Base-by-base conservation (phyloP, 2,888 invertebrate genomes). In the Argyresthia albistria region DNA sequence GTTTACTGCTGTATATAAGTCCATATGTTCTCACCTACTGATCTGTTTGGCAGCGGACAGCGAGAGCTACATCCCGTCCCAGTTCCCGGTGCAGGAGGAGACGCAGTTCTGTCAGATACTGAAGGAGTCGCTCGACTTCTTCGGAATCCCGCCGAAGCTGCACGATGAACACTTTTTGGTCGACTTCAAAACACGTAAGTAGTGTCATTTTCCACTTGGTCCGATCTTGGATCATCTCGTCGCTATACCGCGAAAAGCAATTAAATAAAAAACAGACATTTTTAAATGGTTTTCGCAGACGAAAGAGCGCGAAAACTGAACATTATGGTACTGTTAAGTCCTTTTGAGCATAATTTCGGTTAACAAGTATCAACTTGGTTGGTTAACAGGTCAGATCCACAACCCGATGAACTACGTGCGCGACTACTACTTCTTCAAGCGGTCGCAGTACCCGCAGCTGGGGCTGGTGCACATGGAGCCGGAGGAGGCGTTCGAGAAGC, bases 21-120 rank as follows among this genome's bases (percentile, higher is more conserved):
- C n/a, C n/a, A n/a, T n/a, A 25, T 25, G 4, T 3, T 14, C 43
- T 43, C 4, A 43, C 8, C n/a, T 43, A 43, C n/a, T 43, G 8
- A n/a, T 14, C 1, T 43, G 12, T 12, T 43, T 8, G 8, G 14
- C 56, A 92, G 94, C 93, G 66, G 93, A 93, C 57, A 96, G 97
- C 64, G 94, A 95, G 60, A 96, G 96, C 50, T 97, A 96, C 54
- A 99, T 99, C 69, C 99, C 99, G 0, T 97, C 98, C 0, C 98
- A 99, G 73, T 98, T 99, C 81, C 98, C 98, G 0, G 97, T 99
- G 4, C 98, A 98, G 79, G 96, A 98, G 87, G 98, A 99, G 68
- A 99, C 98, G 0, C 96, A 98, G 62, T 99, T 99, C 73, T 93
- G 92, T 65, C 96, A 97, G 73, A 95, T 99, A 62, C 86, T 99